Conservation (phyloP, 2,113 vertebrate genomes). For the Elephas maximus region DNA sequence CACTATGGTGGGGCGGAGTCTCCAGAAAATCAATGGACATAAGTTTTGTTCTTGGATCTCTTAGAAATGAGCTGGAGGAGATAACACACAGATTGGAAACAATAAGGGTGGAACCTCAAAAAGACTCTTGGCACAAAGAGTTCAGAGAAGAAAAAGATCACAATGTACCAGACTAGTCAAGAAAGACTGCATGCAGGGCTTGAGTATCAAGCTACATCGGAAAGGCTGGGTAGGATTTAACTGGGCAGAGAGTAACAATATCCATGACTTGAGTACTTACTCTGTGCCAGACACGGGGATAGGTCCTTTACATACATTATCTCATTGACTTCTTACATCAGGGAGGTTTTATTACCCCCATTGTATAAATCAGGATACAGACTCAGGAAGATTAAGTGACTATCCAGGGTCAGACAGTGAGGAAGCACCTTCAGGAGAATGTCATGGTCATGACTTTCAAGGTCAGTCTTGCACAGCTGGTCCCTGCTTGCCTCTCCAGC, state of each 20-base stretch:
- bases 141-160: background rate
- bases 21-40: background rate
- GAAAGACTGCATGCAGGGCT: background rate
- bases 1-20: background rate
- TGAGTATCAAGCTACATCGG: background rate
- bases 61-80: conserved; percentile 1
- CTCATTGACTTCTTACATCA: conserved; percentile 5
- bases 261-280: background rate
- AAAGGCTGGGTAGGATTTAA: background rate
- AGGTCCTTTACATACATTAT: background rate
- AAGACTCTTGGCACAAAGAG: background rate
- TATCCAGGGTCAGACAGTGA: background rate
- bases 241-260: background rate
- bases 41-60: background rate
- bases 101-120: background rate
- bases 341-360: background rate
- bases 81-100: background rate
- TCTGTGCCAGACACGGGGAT: background rate
- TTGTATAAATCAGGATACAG: conserved; percentile 1
- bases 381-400: background rate
- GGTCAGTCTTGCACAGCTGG: background rate
- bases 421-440: background rate
- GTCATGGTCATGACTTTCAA: background rate
- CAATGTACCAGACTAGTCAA: background rate
- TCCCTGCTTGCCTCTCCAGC: background rate